Percentiles rank a stretch among this genome's conserved stretches.
Evolutionary conservation across 1,140 invertebrate species (phyloP).

Genomic region (Panagrolaimus sp.): DNA sequence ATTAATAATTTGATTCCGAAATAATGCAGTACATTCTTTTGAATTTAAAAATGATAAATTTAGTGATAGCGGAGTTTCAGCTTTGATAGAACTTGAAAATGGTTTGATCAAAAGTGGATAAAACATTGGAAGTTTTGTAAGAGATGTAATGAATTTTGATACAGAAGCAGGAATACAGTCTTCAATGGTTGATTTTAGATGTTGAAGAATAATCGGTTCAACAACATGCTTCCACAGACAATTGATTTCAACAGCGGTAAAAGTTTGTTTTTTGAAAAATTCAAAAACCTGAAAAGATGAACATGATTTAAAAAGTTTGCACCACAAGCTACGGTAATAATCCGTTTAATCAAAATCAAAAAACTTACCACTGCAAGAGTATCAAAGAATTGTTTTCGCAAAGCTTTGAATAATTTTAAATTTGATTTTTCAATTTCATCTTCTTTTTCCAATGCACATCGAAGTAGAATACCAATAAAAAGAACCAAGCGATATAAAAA

Average conservation of each 20-base stretch:
- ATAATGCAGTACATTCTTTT: neutral
- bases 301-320: neutral
- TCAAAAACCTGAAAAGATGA: constrained; percentile 12
- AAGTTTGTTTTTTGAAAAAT: constrained; percentile 9
- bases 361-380: constrained; percentile 14
- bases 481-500: neutral
- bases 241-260: neutral
- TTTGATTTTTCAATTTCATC: constrained; percentile 1
- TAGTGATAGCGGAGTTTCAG: neutral
- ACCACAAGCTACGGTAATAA: too few relatives aligned
- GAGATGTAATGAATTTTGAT: neutral
- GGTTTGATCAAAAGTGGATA: constrained; percentile 1
- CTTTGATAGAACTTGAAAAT: neutral
- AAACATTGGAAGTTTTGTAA: constrained; percentile 1
- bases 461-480: constrained; percentile 7
- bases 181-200: too few relatives aligned
- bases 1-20: neutral
- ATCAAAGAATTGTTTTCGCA: constrained; percentile 24
- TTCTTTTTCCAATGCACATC: constrained; percentile 15
- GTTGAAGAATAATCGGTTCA: constrained; percentile 7
- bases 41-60: neutral
- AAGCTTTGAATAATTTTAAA: constrained; percentile 18
- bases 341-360: neutral
- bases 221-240: constrained; percentile 2
- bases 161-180: too few relatives aligned